Base-by-base conservation (phyloP, 2,113 vertebrate species). In the Gambusia affinis region DNA sequence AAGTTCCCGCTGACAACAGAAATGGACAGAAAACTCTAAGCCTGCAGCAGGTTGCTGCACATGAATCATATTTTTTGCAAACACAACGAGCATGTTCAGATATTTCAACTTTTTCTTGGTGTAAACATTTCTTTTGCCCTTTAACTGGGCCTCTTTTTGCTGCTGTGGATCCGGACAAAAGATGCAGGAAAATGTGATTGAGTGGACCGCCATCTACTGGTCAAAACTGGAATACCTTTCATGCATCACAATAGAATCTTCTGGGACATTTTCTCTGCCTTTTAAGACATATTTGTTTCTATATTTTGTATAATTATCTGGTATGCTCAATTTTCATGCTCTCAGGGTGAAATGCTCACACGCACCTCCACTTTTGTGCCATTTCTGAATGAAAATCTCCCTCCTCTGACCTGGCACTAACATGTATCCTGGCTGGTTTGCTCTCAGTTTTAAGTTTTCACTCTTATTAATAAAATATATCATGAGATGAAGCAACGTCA, bases 301-400 rank as follows among this genome's bases (percentile, higher is more conserved):
- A 28, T 67, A 66, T 64, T 60, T 75, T 39, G 57, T 60, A 60
- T 27, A 7, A 64, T 67, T 61, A 15, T 61, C 79, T 47, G 61
- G 19, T 65, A 51, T 54, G 63, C 81, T 60, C n/a, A 68, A 31
- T 65, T 88, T 71, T 80, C 86, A 86, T 82, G 72, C 80, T 86
- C 87, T 92, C 90, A 91, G 87, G 89, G 85, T 87, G 85, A 79
- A 78, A 76, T 70, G 57, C 66, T 80, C 69, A 67, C 39, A 35
- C 12, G 12, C 28, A 51, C 75, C 65, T 35, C 54, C 8, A 30
- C 67, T 42, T 60, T 39, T 60, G 57, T 64, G 29, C 54, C 65
- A 60, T 85, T 42, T 67, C 37, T 68, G 47, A 63, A 24, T 24
- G 7, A 57, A n/a, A 24, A 57, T 57, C 24, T 22, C 51, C 47